These are phyloP conservation scores for Julus scandinavius DNA, from an alignment of 2,888 invertebrate genomes.

Conservation along the genomic window DNA sequence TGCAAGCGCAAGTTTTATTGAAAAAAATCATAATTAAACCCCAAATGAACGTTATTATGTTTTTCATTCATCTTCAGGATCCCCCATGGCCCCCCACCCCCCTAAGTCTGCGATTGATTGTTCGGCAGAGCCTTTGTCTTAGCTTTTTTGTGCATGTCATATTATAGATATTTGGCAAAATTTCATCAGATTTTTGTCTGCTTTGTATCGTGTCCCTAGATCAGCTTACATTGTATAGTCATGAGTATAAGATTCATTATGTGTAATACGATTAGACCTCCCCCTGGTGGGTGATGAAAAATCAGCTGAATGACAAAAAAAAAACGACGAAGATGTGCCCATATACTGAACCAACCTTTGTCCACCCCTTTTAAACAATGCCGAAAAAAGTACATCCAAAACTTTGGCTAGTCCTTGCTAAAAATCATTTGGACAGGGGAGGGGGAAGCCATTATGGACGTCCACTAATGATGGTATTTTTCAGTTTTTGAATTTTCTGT, in stretches of 20 bases:
- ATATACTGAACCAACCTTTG: background rate
- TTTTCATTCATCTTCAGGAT: background rate
- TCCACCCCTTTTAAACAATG: background rate
- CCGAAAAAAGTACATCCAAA: too few relatives aligned
- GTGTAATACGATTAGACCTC: slow-evolving; percentile 37
- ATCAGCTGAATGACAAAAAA: background rate
- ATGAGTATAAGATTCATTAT: slow-evolving; percentile 13
- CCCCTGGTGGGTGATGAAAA: slow-evolving; percentile 8
- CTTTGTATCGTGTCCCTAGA: slow-evolving; percentile 39
- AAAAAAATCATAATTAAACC: slow-evolving; percentile 28
- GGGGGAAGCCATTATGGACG: too few relatives aligned
- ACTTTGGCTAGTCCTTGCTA: too few relatives aligned
- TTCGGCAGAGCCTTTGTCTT: slow-evolving; percentile 22
- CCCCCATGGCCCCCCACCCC: background rate
- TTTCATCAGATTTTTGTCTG: slow-evolving; percentile 34
- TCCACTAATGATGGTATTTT: too few relatives aligned
- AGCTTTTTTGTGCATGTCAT: slow-evolving; percentile 10
- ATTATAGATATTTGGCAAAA: slow-evolving; percentile 34
- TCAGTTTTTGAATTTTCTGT: too few relatives aligned
- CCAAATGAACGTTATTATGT: slow-evolving; percentile 42
- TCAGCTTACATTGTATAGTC: slow-evolving; percentile 42
- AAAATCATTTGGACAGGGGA: too few relatives aligned
- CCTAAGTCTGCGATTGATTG: slow-evolving; percentile 4
- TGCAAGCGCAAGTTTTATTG: slow-evolving; percentile 42
- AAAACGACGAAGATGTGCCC: background rate